These are phyloP conservation scores for Actenoides hombroni DNA, from an alignment of 2,113 vertebrate species.

Conservation along the genomic window DNA sequence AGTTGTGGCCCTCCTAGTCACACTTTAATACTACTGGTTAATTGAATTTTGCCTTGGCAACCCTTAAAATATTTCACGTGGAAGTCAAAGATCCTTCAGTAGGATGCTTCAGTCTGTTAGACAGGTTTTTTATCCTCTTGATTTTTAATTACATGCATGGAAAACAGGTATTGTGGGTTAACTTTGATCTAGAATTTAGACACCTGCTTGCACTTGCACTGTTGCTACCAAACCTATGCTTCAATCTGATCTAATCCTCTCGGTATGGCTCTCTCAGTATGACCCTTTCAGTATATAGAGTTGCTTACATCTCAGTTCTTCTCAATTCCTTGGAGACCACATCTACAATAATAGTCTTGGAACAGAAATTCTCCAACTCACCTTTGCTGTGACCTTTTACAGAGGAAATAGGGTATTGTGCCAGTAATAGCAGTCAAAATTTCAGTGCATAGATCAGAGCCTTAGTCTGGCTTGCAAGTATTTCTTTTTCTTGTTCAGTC, in stretches of 20 bases:
- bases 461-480: neutral
- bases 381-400: neutral
- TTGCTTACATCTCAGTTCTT: neutral
- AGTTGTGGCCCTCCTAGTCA: neutral
- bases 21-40: neutral
- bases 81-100: neutral
- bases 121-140: neutral
- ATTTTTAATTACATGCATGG: neutral
- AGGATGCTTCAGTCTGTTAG: neutral
- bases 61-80: neutral
- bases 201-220: neutral
- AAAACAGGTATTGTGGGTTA: neutral
- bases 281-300: neutral
- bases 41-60: conserved; percentile 27
- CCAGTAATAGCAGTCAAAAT: neutral
- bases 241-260: neutral
- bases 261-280: neutral
- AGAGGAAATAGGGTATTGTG: neutral
- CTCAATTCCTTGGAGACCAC: neutral
- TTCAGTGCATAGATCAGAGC: neutral
- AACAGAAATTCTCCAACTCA: neutral
- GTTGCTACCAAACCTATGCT: rapidly evolving
- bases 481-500: neutral
- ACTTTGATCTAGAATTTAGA: neutral
- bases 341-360: neutral